Evolutionary conservation across 1,140 invertebrate genomes (phyloP).

Genomic region (Drosophila serrata): DNA sequence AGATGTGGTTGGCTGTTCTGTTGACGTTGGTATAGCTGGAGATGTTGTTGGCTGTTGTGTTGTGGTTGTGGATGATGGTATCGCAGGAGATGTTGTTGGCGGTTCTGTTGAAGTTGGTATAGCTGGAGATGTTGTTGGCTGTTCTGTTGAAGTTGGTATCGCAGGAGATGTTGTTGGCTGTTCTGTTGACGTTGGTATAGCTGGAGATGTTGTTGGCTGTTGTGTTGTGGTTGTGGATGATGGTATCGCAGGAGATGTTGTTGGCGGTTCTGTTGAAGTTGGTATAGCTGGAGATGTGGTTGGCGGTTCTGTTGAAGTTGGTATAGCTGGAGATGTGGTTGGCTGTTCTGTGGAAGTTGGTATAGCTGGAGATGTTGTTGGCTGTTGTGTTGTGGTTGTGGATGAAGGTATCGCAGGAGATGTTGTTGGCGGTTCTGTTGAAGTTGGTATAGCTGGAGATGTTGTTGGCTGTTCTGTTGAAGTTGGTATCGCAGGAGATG

Average conservation of each 20-base stretch:
- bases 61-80: background rate
- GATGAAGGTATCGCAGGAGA: too few relatives aligned
- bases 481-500: background rate
- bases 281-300: too few relatives aligned
- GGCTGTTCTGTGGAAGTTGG: background rate
- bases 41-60: background rate
- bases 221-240: too few relatives aligned
- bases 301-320: too few relatives aligned
- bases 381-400: too few relatives aligned
- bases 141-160: background rate
- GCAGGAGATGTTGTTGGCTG: slow-evolving; percentile 1
- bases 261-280: too few relatives aligned
- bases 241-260: too few relatives aligned
- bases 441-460: background rate
- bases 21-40: too few relatives aligned
- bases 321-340: too few relatives aligned
- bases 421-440: background rate
- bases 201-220: background rate
- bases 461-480: background rate
- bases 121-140: background rate
- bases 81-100: background rate
- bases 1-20: too few relatives aligned
- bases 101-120: background rate
- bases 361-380: too few relatives aligned
- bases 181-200: background rate